These are phyloP conservation scores for Drosophila asahinai DNA, from an alignment of 1,140 invertebrate species.

Conservation along the genomic window DNA sequence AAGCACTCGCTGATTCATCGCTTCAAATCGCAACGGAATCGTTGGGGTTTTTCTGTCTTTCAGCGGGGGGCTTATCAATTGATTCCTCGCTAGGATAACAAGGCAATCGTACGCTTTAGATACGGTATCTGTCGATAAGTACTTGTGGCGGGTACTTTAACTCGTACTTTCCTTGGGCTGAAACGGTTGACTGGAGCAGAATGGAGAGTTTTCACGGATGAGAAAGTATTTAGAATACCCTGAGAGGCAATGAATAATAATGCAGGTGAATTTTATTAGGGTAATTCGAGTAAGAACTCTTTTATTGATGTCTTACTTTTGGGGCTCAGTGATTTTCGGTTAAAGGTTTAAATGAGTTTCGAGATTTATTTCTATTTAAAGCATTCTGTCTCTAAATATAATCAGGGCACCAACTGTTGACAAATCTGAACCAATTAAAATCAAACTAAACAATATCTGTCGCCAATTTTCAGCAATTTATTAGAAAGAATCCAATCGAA, in stretches of 20 bases:
- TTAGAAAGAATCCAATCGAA: not conserved
- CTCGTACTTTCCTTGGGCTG: conserved; percentile 8
- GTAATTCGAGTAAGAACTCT: conserved; percentile 6
- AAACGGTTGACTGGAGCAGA: conserved; percentile 21
- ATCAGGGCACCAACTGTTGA: not conserved
- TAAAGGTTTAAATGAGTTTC: not conserved
- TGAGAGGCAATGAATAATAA: conserved; percentile 11
- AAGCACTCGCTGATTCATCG: conserved; percentile 47
- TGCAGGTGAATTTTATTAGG: conserved; percentile 10
- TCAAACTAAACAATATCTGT: not conserved
- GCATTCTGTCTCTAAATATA: not conserved
- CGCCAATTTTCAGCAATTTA: not conserved
- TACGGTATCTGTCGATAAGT: conserved; percentile 46
- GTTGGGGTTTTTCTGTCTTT: conserved; percentile 35
- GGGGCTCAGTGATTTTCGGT: conserved; percentile 2
- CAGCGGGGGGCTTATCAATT: conserved; percentile 52
- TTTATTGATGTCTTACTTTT: conserved; percentile 11
- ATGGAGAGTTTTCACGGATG: conserved; percentile 16
- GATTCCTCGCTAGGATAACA: conserved; percentile 40
- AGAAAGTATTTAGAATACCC: not conserved
- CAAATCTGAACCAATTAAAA: not conserved
- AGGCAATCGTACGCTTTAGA: conserved; percentile 40
- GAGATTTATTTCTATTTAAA: not conserved
- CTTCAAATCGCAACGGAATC: conserved; percentile 35
- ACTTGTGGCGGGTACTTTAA: conserved; percentile 35